phyloP scores from a whole-genome alignment of 2,113 vertebrate species.

The Lepidothrix coronata region DNA sequence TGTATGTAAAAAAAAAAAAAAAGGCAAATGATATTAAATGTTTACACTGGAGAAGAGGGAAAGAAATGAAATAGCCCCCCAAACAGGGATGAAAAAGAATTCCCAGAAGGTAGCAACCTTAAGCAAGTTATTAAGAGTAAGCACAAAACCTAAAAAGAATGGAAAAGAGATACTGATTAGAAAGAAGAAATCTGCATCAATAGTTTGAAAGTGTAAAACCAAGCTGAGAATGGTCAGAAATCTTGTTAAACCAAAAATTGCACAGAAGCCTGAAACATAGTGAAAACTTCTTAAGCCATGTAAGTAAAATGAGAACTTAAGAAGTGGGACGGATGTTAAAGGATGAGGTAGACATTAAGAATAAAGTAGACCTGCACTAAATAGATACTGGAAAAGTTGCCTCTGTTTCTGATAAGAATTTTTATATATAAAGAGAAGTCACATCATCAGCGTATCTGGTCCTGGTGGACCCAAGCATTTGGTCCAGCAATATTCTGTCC shows the following conservation, averaged over 20 bases:
- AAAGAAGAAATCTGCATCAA: neutral
- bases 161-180: neutral
- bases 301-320: neutral
- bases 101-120: neutral
- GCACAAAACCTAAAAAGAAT: neutral
- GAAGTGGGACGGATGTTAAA: neutral
- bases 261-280: neutral
- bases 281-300: neutral
- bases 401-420: neutral
- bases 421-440: neutral
- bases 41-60: neutral
- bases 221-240: neutral
- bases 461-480: neutral
- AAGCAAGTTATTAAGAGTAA: neutral
- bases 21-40: neutral
- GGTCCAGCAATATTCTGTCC: neutral
- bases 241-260: neutral
- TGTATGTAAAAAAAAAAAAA: neutral
- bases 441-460: neutral
- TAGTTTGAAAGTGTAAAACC: neutral
- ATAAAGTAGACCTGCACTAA: neutral
- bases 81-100: neutral
- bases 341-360: neutral
- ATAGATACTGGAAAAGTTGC: neutral
- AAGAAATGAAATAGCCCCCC: fast-evolving